These are phyloP conservation scores for Nephila pilipes DNA, from an alignment of 1,140 invertebrate genomes.

Conservation along the genomic window DNA sequence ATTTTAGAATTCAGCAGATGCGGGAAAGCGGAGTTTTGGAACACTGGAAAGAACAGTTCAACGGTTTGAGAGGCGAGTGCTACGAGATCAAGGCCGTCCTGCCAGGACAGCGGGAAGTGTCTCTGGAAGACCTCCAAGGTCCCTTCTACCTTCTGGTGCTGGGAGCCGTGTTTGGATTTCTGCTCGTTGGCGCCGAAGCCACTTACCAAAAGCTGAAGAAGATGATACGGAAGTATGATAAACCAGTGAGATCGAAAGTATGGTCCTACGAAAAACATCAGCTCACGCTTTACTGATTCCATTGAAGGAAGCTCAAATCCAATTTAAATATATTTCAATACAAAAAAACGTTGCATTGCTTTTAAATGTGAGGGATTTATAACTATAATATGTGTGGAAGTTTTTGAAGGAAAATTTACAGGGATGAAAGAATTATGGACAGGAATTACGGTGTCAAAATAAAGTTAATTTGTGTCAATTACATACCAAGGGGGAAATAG, in stretches of 20 bases:
- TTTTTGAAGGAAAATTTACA: too few relatives aligned
- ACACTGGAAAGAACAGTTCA: slow-evolving; percentile 51
- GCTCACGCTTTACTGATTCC: neutral
- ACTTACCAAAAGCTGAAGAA: neutral
- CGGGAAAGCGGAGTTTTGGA: slow-evolving; percentile 40
- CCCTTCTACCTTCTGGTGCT: slow-evolving; percentile 60
- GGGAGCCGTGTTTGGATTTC: neutral
- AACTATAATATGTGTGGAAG: too few relatives aligned
- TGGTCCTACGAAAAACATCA: neutral
- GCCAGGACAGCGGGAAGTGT: slow-evolving; percentile 34
- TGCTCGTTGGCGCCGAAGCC: neutral
- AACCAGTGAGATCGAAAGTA: neutral
- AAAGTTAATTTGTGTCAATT: too few relatives aligned
- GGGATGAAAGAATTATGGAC: too few relatives aligned
- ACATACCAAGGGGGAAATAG: too few relatives aligned
- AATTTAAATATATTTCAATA: too few relatives aligned
- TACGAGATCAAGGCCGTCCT: neutral
- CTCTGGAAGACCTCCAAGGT: slow-evolving; percentile 57
- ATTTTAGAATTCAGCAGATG: slow-evolving; percentile 64
- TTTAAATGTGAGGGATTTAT: too few relatives aligned
- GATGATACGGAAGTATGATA: neutral
- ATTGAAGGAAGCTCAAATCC: neutral
- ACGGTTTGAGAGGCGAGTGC: slow-evolving; percentile 26
- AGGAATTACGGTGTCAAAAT: too few relatives aligned
- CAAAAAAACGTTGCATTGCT: too few relatives aligned